phyloP scores from a whole-genome alignment of 37 sponge, comb jelly and placozoan species.

The Beroe forskalii region DNA sequence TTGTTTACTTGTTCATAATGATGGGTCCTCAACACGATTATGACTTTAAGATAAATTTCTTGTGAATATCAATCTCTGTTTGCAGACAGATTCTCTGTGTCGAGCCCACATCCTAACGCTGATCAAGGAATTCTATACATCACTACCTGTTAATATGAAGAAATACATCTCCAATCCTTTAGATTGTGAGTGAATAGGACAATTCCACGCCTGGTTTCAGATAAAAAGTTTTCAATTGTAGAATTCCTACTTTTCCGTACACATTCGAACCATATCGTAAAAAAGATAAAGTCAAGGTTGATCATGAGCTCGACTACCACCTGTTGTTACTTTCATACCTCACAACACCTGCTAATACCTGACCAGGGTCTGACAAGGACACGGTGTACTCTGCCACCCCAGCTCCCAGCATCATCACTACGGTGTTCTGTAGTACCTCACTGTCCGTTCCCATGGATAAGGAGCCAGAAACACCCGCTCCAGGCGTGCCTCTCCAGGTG shows the following conservation, averaged over 20 bases:
- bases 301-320: too few relatives aligned
- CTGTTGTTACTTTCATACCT: too few relatives aligned
- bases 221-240: too few relatives aligned
- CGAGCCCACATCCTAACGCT: conserved; percentile 29
- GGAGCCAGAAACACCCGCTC: not conserved
- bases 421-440: not conserved
- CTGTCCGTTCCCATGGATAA: not conserved
- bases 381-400: conserved; percentile 52
- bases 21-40: too few relatives aligned
- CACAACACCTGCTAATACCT: too few relatives aligned
- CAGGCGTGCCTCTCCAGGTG: not conserved
- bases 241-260: too few relatives aligned
- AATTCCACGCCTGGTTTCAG: not conserved
- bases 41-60: too few relatives aligned
- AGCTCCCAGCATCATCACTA: conserved; percentile 5
- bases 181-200: conserved; percentile 3
- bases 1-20: too few relatives aligned
- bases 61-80: too few relatives aligned
- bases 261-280: too few relatives aligned
- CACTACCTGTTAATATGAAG: conserved; percentile 49
- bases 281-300: not conserved
- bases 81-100: not conserved
- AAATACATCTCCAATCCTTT: conserved; percentile 56
- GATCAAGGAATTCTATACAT: conserved; percentile 36
- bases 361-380: conserved; percentile 52